phyloP scores from a whole-genome alignment of 2,113 vertebrate genomes.

The Microtus montanus region DNA sequence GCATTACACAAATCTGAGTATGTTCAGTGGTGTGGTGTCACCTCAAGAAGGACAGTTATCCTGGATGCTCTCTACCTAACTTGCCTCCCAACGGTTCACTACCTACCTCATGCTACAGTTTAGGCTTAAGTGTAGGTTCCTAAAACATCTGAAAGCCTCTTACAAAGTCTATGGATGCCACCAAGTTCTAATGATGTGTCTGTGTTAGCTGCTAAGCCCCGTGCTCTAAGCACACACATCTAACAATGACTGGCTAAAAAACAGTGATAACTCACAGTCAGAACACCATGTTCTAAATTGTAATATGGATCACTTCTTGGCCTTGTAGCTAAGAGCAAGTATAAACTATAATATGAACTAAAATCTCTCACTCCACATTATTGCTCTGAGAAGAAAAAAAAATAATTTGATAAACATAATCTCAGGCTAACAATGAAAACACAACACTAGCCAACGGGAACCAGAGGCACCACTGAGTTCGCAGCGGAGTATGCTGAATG shows the following conservation, averaged over 20 bases:
- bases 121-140: background rate
- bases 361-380: constrained; percentile 1
- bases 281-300: background rate
- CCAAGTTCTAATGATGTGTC: background rate
- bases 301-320: background rate
- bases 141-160: constrained; percentile 6
- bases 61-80: background rate
- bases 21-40: background rate
- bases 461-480: background rate
- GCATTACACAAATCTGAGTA: constrained; percentile 1
- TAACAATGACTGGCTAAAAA: constrained; percentile 40
- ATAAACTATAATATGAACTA: background rate
- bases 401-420: constrained; percentile 12
- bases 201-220: background rate
- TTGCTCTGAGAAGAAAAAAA: background rate
- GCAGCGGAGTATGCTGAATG: background rate
- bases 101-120: background rate
- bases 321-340: background rate
- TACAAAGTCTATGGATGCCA: background rate
- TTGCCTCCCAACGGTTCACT: background rate
- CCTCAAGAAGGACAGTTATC: background rate
- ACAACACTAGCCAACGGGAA: background rate
- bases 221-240: background rate
- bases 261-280: constrained; percentile 15
- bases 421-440: background rate